A percentile compares a stretch with the other conserved stretches of the same genome.
phyloP scores from a whole-genome alignment of 30 jellyfish, hydroid and myxozoan genomes.

The Phacellophora camtschatica region DNA sequence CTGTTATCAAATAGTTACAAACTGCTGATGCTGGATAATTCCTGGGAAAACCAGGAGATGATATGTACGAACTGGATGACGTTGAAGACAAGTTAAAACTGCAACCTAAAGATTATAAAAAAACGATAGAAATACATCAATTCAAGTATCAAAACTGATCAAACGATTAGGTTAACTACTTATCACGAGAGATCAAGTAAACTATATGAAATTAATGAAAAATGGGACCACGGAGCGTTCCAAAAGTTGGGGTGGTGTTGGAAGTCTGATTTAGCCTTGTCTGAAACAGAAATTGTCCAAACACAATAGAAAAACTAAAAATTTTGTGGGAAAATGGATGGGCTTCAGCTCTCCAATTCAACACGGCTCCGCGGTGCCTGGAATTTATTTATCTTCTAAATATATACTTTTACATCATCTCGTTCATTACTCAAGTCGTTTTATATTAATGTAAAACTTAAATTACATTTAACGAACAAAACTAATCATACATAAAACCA shows the following conservation, averaged over 20 bases:
- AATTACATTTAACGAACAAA: too few species aligned
- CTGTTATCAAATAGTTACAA: not conserved
- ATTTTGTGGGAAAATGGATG: too few species aligned
- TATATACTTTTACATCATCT: not conserved
- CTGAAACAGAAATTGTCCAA: not conserved
- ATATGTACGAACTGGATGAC: not conserved
- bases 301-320: too few species aligned
- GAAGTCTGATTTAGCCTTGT: not conserved
- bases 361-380: not conserved
- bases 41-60: not conserved
- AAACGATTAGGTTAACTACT: too few species aligned
- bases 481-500: too few species aligned
- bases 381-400: conserved; percentile 13
- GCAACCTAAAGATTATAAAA: not conserved
- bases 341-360: not conserved
- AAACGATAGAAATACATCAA: not conserved
- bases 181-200: too few species aligned
- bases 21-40: not conserved
- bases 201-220: too few species aligned
- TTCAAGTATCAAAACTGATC: too few species aligned
- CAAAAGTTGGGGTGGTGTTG: not conserved
- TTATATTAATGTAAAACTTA: too few species aligned
- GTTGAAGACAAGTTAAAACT: not conserved
- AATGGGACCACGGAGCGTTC: too few species aligned
- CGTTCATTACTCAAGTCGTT: too few species aligned